Base-by-base conservation (phyloP, 2,888 invertebrate genomes). In the Hanleya hanleyi region DNA sequence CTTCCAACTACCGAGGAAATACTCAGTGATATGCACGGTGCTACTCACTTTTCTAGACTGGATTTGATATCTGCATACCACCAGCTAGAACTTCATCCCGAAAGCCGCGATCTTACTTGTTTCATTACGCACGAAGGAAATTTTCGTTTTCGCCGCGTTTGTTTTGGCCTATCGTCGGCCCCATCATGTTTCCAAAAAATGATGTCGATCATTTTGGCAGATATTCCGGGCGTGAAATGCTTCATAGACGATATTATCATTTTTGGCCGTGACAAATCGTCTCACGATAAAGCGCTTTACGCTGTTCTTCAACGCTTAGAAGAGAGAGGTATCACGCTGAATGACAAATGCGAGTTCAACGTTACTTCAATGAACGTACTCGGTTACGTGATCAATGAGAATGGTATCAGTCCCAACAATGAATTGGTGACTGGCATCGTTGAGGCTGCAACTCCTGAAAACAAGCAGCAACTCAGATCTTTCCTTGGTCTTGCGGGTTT, bases 231-330 rank as follows among this genome's bases (percentile, higher is more conserved):
- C 1, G 74, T 71, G 6, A 51, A 80, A 2, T 76, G 75, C 57
- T 74, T 77, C 70, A 79, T 76, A 69, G 76, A 81, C 51, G 80
- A 80, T 57, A 70, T 78, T 29, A 67, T 81, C 7, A 61, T 82
- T 18, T 67, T 67, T 29, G 77, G 72, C 0, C 26, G 22, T 3
- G 65, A 49, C 38, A 57, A 72, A 64, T 22, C 41, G 18, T 73
- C 68, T 22, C 80, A 79, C 64, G 75, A 80, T 64, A n/a, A 62
- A 49, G 33, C 67, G 7, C n/a, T 76, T 15, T 29, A 65, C 1
- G 47, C n/a, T 12, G 78, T 77, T 0, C 65, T 73, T 0, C 9
- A 69, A 18, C 41, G 62, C 4, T 29, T 77, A 1, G 26, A 75
- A 65, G 65, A 66, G 15, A 69, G 74, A n/a, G 74, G 77, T 1